Evolutionary conservation across 2,888 invertebrate genomes (phyloP).

Genomic region (Asteroscopus sphinx): DNA sequence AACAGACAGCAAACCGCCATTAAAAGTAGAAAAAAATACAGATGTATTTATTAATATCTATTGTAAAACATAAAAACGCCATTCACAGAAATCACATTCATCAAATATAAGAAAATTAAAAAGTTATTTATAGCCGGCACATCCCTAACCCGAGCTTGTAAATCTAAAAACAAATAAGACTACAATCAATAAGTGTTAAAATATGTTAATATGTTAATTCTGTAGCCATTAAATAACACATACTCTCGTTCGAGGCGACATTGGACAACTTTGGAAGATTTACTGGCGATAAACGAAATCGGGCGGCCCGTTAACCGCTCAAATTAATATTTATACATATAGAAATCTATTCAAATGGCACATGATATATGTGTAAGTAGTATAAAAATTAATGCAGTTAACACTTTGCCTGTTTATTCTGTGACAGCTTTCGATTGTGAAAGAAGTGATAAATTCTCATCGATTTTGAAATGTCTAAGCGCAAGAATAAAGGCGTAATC

Average conservation of each 20-base stretch:
- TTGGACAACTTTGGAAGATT: conserved; percentile 61
- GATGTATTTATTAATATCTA: conserved; percentile 14
- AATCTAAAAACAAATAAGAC: conserved; percentile 68
- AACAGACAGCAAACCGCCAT: conserved; percentile 1
- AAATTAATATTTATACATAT: conserved; percentile 77
- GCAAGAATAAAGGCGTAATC: too few species aligned
- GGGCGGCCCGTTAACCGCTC: conserved; percentile 55
- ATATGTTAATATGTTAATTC: conserved; percentile 71
- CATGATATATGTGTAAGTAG: conserved; percentile 60
- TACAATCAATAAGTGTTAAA: conserved; percentile 73
- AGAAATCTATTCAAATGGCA: conserved; percentile 65
- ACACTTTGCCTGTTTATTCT: conserved; percentile 47
- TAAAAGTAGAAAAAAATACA: conserved; percentile 6
- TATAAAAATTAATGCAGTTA: conserved; percentile 63
- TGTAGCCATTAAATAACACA: conserved; percentile 60
- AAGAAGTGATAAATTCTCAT: conserved; percentile 1
- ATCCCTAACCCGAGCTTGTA: conserved; percentile 53
- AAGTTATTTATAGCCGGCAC: conserved; percentile 32
- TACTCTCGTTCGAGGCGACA: conserved; percentile 56
- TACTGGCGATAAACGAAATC: conserved; percentile 60
- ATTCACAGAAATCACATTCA: conserved; percentile 35
- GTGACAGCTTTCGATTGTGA: conserved; percentile 15
- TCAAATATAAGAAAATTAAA: conserved; percentile 31
- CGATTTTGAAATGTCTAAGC: conserved; percentile 11
- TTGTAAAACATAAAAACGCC: conserved; percentile 19